Conservation (phyloP, 2,888 invertebrate genomes). For the Orthonychiurus folsomi region DNA sequence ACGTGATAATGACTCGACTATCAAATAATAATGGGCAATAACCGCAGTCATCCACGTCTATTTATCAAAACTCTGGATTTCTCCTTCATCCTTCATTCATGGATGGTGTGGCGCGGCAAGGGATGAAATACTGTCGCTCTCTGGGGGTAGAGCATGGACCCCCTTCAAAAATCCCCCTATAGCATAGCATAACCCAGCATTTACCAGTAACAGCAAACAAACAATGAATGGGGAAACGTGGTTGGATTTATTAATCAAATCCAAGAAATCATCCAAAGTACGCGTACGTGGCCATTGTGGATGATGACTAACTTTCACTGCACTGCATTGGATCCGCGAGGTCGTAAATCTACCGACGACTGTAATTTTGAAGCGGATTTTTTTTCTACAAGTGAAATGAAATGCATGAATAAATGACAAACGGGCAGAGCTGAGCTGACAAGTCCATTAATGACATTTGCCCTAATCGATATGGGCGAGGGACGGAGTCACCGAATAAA, state of each 20-base stretch:
- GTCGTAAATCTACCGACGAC: too few relatives aligned
- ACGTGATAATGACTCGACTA: conserved; percentile 13
- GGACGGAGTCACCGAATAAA: too few relatives aligned
- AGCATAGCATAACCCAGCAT: neutral
- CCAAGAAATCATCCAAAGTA: too few relatives aligned
- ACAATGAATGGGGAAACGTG: neutral
- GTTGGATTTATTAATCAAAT: neutral
- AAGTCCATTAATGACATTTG: conserved; percentile 1
- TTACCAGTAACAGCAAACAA: too few relatives aligned
- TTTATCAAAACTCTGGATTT: conserved; percentile 3
- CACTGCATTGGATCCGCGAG: too few relatives aligned
- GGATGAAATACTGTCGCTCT: neutral
- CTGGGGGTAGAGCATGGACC: neutral
- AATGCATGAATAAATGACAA: too few relatives aligned
- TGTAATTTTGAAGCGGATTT: conserved; percentile 1
- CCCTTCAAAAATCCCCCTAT: neutral
- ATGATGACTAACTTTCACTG: too few relatives aligned
- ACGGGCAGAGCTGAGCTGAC: too few relatives aligned
- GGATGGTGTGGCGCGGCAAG: neutral
- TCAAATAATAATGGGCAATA: conserved; percentile 15
- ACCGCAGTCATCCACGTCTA: conserved; percentile 7
- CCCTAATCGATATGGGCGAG: neutral
- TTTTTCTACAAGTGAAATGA: neutral
- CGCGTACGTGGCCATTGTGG: too few relatives aligned
- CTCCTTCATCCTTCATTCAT: conserved; percentile 4